phyloP scores from a whole-genome alignment of 2,888 invertebrate genomes.

The Drosophila infuscata region DNA sequence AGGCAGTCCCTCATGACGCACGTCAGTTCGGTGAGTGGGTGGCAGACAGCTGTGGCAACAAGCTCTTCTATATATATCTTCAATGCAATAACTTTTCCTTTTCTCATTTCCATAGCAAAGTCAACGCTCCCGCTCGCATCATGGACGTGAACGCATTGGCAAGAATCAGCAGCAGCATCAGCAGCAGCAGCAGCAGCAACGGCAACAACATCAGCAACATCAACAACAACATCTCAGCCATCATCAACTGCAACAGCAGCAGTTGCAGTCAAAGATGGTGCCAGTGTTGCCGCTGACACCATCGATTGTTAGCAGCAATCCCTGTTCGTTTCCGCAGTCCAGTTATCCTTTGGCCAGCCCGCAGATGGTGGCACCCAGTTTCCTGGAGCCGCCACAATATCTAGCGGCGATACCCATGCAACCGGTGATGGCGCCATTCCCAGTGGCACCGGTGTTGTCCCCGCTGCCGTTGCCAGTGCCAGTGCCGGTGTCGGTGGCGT shows the following conservation, averaged over 20 bases:
- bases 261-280: constrained; percentile 73
- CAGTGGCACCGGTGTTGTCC: constrained; percentile 86
- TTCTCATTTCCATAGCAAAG: constrained; percentile 52
- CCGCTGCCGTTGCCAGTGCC: constrained; percentile 85
- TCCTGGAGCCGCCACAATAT: constrained; percentile 86
- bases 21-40: constrained; percentile 84
- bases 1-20: constrained; percentile 86
- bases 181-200: constrained; percentile 36
- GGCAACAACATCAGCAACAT: constrained; percentile 56
- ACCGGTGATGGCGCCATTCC: constrained; percentile 86
- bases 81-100: neutral
- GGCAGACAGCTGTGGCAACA: neutral
- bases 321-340: constrained; percentile 86
- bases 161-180: constrained; percentile 47
- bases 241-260: constrained; percentile 54
- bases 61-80: neutral
- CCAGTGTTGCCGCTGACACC: constrained; percentile 71
- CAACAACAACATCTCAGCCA: constrained; percentile 44
- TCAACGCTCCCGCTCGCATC: constrained; percentile 62
- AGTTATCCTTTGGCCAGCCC: constrained; percentile 85
- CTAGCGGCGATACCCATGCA: constrained; percentile 87
- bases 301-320: constrained; percentile 72
- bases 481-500: constrained; percentile 80
- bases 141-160: constrained; percentile 44
- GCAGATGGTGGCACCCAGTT: constrained; percentile 81